phyloP scores from a whole-genome alignment of 1,140 invertebrate genomes.

The Heliothis subflexa region DNA sequence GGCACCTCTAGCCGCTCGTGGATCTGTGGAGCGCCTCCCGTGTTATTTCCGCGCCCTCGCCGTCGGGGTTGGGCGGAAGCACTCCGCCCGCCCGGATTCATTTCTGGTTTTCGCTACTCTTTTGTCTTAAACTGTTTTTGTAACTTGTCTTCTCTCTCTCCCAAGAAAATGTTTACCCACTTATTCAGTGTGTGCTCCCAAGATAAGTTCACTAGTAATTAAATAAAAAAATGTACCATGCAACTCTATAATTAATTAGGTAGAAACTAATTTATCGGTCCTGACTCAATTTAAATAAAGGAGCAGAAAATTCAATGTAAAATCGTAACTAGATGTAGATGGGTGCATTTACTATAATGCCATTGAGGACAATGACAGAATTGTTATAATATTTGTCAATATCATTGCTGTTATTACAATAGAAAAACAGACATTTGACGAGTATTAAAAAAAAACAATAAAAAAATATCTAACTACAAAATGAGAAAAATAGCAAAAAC shows the following conservation, averaged over 20 bases:
- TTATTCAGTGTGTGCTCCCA: conserved; percentile 54
- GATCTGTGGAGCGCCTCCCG: conserved; percentile 62
- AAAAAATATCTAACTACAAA: no score
- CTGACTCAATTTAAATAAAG: conserved; percentile 10
- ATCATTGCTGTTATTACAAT: no score
- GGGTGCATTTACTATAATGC: neutral
- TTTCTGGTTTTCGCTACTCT: conserved; percentile 83
- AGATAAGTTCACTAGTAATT: conserved; percentile 46
- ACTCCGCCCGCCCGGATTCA: conserved; percentile 78
- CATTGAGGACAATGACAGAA: neutral
- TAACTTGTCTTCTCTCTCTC: conserved; percentile 76
- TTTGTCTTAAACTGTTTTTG: conserved; percentile 83
- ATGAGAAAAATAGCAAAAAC: no score
- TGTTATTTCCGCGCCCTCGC: conserved; percentile 67
- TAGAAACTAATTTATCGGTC: conserved; percentile 23
- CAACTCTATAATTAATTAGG: conserved; percentile 30
- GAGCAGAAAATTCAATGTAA: conserved; percentile 19
- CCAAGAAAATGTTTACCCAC: conserved; percentile 72
- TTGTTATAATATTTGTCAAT: no score
- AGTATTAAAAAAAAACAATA: no score
- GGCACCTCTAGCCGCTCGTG: neutral
- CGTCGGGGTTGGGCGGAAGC: conserved; percentile 64
- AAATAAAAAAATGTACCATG: conserved; percentile 35
- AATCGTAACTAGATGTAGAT: neutral
- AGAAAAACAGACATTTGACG: no score